Evolutionary conservation across 1,140 invertebrate species (phyloP), one percentile per base, ranked within the genome.

Genomic region (Acromyrmex charruanus): DNA sequence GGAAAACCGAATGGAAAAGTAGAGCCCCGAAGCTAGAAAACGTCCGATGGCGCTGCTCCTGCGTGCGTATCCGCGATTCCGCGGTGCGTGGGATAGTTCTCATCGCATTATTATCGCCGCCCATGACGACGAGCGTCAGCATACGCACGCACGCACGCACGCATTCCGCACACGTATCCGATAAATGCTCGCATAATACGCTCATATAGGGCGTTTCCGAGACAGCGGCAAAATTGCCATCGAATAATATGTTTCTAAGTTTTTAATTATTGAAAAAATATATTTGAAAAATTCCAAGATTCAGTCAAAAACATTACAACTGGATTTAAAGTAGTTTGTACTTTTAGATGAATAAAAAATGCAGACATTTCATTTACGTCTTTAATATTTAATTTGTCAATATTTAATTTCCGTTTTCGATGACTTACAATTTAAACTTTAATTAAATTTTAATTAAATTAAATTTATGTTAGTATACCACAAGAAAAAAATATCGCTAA

Each of bases 1-100:
- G 25, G 51, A 81, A 91, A 87, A 85, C 39, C 89, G 63, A 89
- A 80, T 68, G 80, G 85, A 79, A 90, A 90, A 85, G 80, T 75
- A 14, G 80, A 77, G 80, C 75, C 86, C 66, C 68, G 58, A 59
- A 51, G 82, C 74, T 90, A 77, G 89, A 90, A 90, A 91, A 91
- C 66, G 82, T 21, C 77, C 49, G 77, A 39, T 65, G 21, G 65
- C 66, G 81, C 63, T 88, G 79, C 77, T 80, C 28, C 31, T 59
- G 59, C 77, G 86, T 79, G 74, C 77, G 86, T 90, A 91, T 87
- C 85, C 84, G 87, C 85, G 74, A 35, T 88, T 87, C 85, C 84
- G 87, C 85, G 74, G 39, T 88, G 93, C 94, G 94, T 95, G 94
- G 93, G 94, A 95, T 94, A 94, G 93, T 95, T 95, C 94, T 92